Evolutionary conservation across 2,113 vertebrate species (phyloP).

Genomic region (Dasyornis broadbenti): DNA sequence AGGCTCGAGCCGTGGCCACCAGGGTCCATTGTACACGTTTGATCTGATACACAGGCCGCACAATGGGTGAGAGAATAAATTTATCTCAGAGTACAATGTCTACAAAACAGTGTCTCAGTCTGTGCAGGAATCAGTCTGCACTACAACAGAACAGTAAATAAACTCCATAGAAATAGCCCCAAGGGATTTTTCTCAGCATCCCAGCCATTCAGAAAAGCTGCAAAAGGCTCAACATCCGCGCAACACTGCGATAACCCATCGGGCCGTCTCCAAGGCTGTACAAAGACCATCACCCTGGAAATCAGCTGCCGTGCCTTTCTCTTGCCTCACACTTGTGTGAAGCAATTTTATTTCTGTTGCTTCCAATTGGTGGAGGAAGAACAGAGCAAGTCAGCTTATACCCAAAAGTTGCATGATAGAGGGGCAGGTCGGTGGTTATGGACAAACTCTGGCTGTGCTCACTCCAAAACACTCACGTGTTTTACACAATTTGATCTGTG

Average conservation of each 20-base stretch:
- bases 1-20: neutral
- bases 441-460: neutral
- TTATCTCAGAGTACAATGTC: neutral
- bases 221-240: accelerated
- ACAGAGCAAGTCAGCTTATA: neutral
- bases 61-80: conserved; percentile 19
- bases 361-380: neutral
- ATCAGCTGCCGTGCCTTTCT: neutral
- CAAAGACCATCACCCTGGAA: neutral
- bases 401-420: neutral
- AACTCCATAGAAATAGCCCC: conserved; percentile 22
- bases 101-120: neutral
- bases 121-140: neutral
- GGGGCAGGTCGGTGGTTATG: accelerated
- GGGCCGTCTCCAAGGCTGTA: neutral
- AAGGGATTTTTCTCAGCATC: neutral
- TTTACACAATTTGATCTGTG: neutral
- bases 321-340: neutral
- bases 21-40: neutral
- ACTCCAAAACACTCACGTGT: neutral
- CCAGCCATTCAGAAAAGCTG: neutral
- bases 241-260: neutral
- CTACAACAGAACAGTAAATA: neutral
- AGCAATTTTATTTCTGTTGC: neutral
- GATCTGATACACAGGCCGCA: neutral